A percentile compares a stretch with the other conserved stretches of the same genome.
phyloP scores from a whole-genome alignment of 2,797 vertebrate genomes.

The Myotis pilosus region DNA sequence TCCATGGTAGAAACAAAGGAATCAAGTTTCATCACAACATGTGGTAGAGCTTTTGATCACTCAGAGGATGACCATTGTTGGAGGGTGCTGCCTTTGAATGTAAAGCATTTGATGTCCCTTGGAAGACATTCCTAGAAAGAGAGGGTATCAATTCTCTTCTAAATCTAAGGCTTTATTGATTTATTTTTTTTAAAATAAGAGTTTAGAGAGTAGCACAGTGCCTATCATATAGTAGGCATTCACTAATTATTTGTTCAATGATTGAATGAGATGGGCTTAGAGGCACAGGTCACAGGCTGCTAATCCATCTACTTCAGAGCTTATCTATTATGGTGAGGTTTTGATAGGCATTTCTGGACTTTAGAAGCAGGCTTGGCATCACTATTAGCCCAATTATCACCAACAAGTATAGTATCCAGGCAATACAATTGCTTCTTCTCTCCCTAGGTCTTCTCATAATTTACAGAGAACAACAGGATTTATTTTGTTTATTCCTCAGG shows the following conservation, averaged over 20 bases:
- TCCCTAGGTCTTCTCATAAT: neutral
- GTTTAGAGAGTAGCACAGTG: neutral
- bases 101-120: neutral
- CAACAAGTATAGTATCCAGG: neutral
- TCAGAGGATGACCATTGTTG: neutral
- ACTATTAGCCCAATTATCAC: neutral
- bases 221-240: neutral
- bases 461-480: neutral
- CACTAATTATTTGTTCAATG: neutral
- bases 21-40: neutral
- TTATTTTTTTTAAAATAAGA: neutral
- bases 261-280: neutral
- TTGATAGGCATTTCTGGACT: neutral
- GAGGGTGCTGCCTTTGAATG: neutral
- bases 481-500: constrained; percentile 16
- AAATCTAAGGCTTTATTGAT: neutral
- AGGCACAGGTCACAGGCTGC: neutral
- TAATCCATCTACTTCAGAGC: neutral
- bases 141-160: neutral
- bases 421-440: neutral
- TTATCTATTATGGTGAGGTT: neutral
- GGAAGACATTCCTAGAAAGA: neutral
- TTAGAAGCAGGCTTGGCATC: neutral
- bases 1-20: neutral
- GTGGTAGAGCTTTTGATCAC: neutral